Evolutionary conservation across 2,113 vertebrate species (phyloP), one percentile per base, ranked within the genome.

Genomic region (Eleginops maclovinus): DNA sequence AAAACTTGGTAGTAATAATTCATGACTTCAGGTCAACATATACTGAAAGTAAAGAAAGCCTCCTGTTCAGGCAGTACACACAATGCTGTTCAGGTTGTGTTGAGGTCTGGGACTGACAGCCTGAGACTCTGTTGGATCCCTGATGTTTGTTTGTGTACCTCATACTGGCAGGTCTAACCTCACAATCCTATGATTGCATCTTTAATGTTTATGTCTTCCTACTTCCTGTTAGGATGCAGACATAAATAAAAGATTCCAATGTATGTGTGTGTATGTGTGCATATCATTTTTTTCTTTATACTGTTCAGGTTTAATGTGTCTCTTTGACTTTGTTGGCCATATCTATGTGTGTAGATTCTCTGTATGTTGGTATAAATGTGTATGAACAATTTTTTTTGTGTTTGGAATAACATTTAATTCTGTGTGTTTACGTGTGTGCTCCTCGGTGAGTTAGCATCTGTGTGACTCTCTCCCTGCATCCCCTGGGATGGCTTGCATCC

Each of bases 141-240:
- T 86, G 83, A 55, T 86, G 84, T 84, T 88, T 91, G 85, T 91
- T 75, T 88, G 82, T 83, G 81, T 61, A 76, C 50, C 69, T 74
- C 77, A 22, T 65, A 53, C 78, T 75, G 60, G 68, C 70, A 83
- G 67, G 73, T 84, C 79, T 47, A 81, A 68, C 68, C 63, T 72
- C 50, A 63, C 67, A 89, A 79, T 89, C 84, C 82, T 55, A 81
- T 80, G 65, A 87, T 87, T 80, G 69, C 79, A 91, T 90, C 92
- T 81, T 81, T 78, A 87, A 87, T 92, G 91, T 92, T 91, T 92
- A 93, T 89, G 90, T 90, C 83, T 77, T 21, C 59, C 58, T 61
- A 63, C 77, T 92, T 93, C 92, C 92, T 92, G 92, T 93, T 89
- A 88, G 88, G 86, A 87, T 66, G 73, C 65, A 80, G 62, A 87